Evolutionary conservation across 2,888 invertebrate genomes (phyloP), one percentile per base, ranked within the genome.

Genomic region (Melinaea menophilus): DNA sequence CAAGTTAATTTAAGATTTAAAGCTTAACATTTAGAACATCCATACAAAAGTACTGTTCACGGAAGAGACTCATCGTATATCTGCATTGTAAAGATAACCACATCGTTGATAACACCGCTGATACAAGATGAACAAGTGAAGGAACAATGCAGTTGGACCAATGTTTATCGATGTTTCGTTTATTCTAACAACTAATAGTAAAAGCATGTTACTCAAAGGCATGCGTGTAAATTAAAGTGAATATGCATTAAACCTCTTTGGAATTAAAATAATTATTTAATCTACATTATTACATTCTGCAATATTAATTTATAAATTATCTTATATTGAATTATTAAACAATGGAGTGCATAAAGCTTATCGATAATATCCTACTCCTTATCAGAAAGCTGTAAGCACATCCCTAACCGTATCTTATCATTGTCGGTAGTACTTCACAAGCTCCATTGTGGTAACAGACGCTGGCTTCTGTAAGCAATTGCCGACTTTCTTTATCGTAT

Each of bases 381-480:
- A 51, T 51, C 31, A 9, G 22, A 51, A 51, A 51, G 13, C 51
- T 31, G 12, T 46, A 12, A 31, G 7, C 59, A 55, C 65, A 64
- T 66, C 72, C 59, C 74, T 73, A 71, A 61, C 34, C 55, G 55
- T 66, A 64, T 69, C 69, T 75, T 74, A 74, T 77, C 72, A 67
- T 11, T 22, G 61, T 48, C 70, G 69, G 67, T 67, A 68, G 67
- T 67, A 76, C 75, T 77, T 77, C 77, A 74, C 73, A 74, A 75
- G 71, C 71, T 34, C 69, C 71, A 74, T 76, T 75, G 72, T 73
- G 66, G 71, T 73, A 73, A 75, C 75, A 74, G 74, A 72, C 71
- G 68, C 66, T 58, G 63, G 71, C 74, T 74, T 73, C 73, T 74
- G 73, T 73, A 72, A 72, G 73, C 75, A 75, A 71, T 72, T 70